Evolutionary conservation across 1,140 invertebrate species (phyloP).

Genomic region (Atta texana): DNA sequence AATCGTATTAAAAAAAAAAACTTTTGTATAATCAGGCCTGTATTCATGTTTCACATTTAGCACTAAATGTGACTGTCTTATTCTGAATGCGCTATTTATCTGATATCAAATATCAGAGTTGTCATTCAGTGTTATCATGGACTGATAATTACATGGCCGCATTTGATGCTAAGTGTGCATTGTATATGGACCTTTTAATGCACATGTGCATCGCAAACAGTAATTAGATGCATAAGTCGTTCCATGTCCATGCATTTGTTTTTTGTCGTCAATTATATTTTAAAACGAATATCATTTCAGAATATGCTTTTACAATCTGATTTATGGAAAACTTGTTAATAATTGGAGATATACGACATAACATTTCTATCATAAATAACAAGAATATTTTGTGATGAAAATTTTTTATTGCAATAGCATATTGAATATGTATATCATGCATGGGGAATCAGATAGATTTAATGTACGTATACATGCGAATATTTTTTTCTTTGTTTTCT

Average conservation of each 20-base stretch:
- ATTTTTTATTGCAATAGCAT: not conserved
- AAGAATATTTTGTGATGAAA: conserved; percentile 26
- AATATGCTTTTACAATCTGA: conserved; percentile 24
- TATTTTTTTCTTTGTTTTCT: not conserved
- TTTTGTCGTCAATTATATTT: conserved; percentile 45
- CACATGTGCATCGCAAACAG: conserved; percentile 27
- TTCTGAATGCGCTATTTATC: conserved; percentile 37
- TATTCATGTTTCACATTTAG: conserved; percentile 56
- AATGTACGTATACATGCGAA: not conserved
- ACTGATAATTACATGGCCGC: not conserved
- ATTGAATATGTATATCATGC: conserved; percentile 11
- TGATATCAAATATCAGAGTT: conserved; percentile 34
- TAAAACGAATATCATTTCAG: conserved; percentile 45
- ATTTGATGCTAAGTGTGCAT: conserved; percentile 51
- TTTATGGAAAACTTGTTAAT: conserved; percentile 28
- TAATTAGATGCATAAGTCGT: conserved; percentile 39
- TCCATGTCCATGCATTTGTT: conserved; percentile 64
- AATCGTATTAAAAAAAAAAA: conserved; percentile 40
- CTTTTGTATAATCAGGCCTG: conserved; percentile 48
- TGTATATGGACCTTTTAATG: conserved; percentile 41
- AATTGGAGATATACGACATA: conserved; percentile 25
- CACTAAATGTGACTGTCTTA: conserved; percentile 51
- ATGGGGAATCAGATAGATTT: not conserved
- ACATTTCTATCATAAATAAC: not conserved
- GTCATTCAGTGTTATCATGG: conserved; percentile 6